Evolutionary conservation across 2,113 vertebrate species (phyloP).

Genomic region (Hippopotamus amphibius): DNA sequence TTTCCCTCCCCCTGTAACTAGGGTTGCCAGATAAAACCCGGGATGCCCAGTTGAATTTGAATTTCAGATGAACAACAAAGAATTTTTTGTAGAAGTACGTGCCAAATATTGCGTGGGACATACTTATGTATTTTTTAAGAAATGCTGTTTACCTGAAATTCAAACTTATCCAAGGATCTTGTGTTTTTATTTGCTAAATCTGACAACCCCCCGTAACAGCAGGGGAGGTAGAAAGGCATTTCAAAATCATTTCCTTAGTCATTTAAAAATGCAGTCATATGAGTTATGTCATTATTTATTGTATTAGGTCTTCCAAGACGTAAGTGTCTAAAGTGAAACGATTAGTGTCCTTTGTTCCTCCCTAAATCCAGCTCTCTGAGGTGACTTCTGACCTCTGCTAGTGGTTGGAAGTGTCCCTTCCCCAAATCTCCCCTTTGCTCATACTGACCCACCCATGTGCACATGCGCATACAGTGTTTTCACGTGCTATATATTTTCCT

Average conservation of each 20-base stretch:
- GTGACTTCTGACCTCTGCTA: not conserved
- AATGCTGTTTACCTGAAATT: not conserved
- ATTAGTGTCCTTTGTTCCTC: rapidly evolving
- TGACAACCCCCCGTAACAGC: not conserved
- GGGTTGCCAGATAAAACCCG: not conserved
- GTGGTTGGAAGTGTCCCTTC: rapidly evolving
- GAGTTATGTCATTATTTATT: not conserved
- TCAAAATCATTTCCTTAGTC: not conserved
- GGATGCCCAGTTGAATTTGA: not conserved
- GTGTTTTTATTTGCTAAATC: not conserved
- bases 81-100: rapidly evolving
- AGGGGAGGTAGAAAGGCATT: not conserved
- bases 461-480: rapidly evolving
- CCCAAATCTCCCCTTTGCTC: not conserved
- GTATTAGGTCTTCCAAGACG: not conserved
- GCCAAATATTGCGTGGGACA: not conserved
- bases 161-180: not conserved
- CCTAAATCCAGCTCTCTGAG: not conserved
- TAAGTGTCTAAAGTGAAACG: not conserved
- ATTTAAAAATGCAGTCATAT: not conserved
- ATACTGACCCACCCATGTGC: not conserved
- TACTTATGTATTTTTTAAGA: not conserved
- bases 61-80: not conserved
- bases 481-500: rapidly evolving
- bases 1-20: too few relatives aligned